These are phyloP conservation scores for Willisornis vidua DNA, from an alignment of 2,113 vertebrate genomes.

Conservation along the genomic window DNA sequence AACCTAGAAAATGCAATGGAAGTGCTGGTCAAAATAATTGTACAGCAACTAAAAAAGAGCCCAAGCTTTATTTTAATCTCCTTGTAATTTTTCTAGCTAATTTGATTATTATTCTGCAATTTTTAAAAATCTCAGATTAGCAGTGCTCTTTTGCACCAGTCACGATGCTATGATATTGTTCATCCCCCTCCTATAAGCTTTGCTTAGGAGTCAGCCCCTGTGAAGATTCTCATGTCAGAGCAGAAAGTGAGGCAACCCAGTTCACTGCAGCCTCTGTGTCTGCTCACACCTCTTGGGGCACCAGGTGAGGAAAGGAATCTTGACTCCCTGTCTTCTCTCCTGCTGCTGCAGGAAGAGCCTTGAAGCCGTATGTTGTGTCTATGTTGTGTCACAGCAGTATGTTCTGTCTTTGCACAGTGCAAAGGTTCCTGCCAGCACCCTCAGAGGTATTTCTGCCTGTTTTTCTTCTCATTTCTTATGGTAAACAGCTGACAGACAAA, in stretches of 20 bases:
- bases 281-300: not conserved
- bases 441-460: not conserved
- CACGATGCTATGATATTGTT: not conserved
- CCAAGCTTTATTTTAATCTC: not conserved
- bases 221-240: not conserved
- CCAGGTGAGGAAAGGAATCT: not conserved
- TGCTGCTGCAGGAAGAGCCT: not conserved
- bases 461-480: not conserved
- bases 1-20: not conserved
- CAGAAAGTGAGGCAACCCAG: fast-evolving
- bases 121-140: not conserved
- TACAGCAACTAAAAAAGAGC: not conserved
- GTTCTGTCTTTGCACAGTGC: not conserved
- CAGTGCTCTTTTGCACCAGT: not conserved
- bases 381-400: too few species aligned
- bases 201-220: not conserved
- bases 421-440: not conserved
- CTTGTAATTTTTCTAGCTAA: not conserved
- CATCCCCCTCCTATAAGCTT: not conserved
- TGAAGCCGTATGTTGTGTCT: not conserved
- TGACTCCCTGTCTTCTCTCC: not conserved
- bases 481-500: not conserved
- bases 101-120: not conserved
- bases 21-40: not conserved
- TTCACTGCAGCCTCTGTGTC: not conserved